A percentile compares a stretch with the other conserved stretches of the same genome.
Conservation (phyloP, 2,797 vertebrate species). For the Dendrocincla tyrannina region DNA sequence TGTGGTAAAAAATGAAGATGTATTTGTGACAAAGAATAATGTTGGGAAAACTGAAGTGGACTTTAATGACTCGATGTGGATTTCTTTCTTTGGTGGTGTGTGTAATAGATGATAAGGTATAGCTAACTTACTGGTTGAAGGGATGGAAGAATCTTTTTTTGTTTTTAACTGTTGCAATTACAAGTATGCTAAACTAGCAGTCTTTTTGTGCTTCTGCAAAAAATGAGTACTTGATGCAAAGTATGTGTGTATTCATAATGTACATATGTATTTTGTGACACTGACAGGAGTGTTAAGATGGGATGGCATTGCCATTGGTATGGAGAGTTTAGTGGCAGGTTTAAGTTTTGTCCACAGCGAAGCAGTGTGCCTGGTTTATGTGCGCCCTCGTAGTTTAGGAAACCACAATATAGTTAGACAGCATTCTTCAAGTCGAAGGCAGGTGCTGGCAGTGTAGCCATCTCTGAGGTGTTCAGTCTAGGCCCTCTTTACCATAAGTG, state of each 20-base stretch:
- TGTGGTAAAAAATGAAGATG: not conserved
- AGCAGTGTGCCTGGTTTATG: not conserved
- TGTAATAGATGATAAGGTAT: not conserved
- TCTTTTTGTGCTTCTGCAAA: not conserved
- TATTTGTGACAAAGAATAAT: not conserved
- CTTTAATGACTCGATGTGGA: not conserved
- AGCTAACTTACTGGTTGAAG: not conserved
- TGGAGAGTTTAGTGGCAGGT: not conserved
- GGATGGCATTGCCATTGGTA: not conserved
- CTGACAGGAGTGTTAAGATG: not conserved
- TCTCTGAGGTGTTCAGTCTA: not conserved
- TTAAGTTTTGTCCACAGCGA: not conserved
- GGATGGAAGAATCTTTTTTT: not conserved
- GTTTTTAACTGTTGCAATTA: not conserved
- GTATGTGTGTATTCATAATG: not conserved
- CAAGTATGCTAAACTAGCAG: not conserved
- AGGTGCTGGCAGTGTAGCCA: not conserved
- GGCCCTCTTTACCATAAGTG: not conserved
- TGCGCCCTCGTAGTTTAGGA: not conserved
- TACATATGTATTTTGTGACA: not conserved
- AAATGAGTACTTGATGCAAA: not conserved
- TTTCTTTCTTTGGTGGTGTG: not conserved
- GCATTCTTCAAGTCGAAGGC: not conserved
- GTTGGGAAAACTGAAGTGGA: not conserved
- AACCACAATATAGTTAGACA: not conserved